Conservation (phyloP, 2,113 vertebrate genomes). For the Glareola pratincola region DNA sequence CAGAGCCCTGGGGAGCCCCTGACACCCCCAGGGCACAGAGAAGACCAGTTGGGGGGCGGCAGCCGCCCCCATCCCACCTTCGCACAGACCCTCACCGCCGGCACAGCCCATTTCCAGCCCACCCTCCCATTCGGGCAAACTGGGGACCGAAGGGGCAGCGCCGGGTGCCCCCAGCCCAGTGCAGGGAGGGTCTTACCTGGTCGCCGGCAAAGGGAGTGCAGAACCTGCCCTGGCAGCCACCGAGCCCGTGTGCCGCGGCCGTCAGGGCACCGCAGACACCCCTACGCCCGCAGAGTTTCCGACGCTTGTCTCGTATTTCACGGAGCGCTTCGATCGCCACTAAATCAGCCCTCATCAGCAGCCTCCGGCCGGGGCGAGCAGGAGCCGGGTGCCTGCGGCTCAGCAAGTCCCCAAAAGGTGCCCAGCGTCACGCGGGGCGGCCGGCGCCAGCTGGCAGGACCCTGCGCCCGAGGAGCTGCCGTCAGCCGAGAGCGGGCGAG, state of each 20-base stretch:
- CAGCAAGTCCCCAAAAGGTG: background rate
- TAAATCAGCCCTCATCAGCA: constrained; percentile 29
- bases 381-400: background rate
- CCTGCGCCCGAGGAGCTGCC: background rate
- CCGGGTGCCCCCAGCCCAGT: background rate
- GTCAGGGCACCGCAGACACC: background rate
- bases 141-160: rapidly evolving
- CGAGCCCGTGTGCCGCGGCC: background rate
- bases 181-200: constrained; percentile 19
- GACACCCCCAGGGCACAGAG: rapidly evolving
- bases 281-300: background rate
- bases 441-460: constrained; percentile 35
- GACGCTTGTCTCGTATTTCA: background rate
- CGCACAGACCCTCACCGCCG: rapidly evolving
- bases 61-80: background rate
- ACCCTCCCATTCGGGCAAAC: background rate
- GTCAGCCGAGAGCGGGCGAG: background rate
- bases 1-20: background rate
- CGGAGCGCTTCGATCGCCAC: background rate
- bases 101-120: background rate
- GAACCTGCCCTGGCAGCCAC: background rate
- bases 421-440: constrained; percentile 5
- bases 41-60: background rate
- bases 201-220: background rate
- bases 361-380: background rate